These are phyloP conservation scores for Cnemophilus loriae DNA, from an alignment of 2,113 vertebrate genomes.

Conservation along the genomic window DNA sequence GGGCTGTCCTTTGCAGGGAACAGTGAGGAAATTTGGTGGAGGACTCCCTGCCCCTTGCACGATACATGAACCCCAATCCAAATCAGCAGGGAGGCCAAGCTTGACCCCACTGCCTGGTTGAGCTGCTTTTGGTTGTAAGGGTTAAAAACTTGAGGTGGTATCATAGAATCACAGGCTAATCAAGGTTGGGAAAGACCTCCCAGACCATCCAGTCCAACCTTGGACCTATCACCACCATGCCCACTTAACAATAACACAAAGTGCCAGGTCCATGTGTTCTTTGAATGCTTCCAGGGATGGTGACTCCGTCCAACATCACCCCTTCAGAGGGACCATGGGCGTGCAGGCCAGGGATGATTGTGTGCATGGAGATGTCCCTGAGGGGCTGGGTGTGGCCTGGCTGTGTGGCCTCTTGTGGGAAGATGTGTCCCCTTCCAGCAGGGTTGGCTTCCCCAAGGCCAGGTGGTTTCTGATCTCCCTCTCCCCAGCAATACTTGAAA, in stretches of 20 bases:
- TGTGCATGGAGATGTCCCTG: neutral
- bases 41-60: neutral
- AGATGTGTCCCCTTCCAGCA: neutral
- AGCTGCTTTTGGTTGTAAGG: neutral
- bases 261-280: accelerated
- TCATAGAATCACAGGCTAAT: neutral
- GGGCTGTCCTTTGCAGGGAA: neutral
- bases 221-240: accelerated
- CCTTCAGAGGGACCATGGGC: too few species aligned
- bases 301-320: neutral
- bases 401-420: neutral
- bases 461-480: neutral
- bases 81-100: neutral
- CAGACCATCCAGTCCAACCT: neutral
- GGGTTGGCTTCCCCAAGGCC: accelerated
- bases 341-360: neutral
- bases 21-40: neutral
- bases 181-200: neutral
- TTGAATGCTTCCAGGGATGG: too few species aligned
- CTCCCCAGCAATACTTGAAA: neutral
- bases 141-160: neutral
- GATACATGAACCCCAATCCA: accelerated
- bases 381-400: accelerated
- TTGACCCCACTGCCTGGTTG: accelerated
- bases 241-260: accelerated